phyloP scores from a whole-genome alignment of 2,113 vertebrate species.

The Danionella cerebrum region DNA sequence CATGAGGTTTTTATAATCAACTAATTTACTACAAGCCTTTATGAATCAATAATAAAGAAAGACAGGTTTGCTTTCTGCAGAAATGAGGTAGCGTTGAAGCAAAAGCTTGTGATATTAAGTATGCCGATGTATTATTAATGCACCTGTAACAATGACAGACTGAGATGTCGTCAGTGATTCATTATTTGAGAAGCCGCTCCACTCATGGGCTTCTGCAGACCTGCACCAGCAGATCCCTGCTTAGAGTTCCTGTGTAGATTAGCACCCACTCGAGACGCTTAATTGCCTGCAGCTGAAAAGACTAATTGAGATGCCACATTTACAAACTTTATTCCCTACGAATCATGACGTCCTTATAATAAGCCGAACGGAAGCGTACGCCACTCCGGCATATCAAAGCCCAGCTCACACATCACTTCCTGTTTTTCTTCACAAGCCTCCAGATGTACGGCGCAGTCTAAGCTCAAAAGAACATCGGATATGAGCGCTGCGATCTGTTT shows the following conservation, averaged over 20 bases:
- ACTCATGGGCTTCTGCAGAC: conserved; percentile 55
- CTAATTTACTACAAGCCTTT: background rate
- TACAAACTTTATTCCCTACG: conserved; percentile 65
- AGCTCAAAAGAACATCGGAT: conserved; percentile 34
- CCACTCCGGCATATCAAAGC: conserved; percentile 31
- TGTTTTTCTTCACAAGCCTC: conserved; percentile 32
- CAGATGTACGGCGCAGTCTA: conserved; percentile 31
- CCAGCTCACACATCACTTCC: conserved; percentile 31
- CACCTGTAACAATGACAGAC: conserved; percentile 37
- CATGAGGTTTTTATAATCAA: background rate
- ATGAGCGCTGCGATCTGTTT: conserved; percentile 23
- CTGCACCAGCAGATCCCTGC: conserved; percentile 57
- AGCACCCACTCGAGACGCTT: conserved; percentile 68
- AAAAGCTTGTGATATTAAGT: conserved; percentile 5
- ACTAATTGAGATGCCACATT: conserved; percentile 72
- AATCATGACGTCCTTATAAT: conserved; percentile 63
- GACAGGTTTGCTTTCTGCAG: background rate
- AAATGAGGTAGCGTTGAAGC: conserved; percentile 22
- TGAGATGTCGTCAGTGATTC: conserved; percentile 34
- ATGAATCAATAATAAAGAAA: background rate
- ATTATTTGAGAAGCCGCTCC: conserved; percentile 53
- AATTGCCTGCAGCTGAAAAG: conserved; percentile 76
- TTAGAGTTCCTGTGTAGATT: conserved; percentile 64
- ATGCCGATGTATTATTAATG: conserved; percentile 31
- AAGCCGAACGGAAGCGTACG: conserved; percentile 36